phyloP scores from a whole-genome alignment of 2,113 vertebrate genomes.

The Leucosticte australis region DNA sequence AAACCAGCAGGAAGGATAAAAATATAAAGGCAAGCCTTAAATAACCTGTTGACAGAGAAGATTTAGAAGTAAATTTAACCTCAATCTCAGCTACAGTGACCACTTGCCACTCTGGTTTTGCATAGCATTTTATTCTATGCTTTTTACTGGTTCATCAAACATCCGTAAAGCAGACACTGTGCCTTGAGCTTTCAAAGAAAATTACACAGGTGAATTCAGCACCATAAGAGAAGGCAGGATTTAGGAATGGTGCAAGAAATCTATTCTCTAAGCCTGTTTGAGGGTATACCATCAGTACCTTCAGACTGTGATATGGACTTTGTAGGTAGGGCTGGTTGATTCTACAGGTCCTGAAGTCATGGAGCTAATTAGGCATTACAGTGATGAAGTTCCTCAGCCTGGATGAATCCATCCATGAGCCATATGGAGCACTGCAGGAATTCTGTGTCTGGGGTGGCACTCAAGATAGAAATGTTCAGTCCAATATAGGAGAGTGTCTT shows the following conservation, averaged over 20 bases:
- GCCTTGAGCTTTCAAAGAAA: neutral
- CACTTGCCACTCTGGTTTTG: neutral
- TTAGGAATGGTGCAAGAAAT: neutral
- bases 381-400: neutral
- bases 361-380: neutral
- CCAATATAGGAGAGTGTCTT: neutral
- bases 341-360: neutral
- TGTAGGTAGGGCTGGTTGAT: neutral
- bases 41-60: constrained; percentile 49
- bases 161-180: neutral
- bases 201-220: neutral
- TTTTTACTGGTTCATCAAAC: neutral
- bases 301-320: neutral
- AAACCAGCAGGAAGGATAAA: constrained; percentile 47
- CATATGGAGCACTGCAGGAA: neutral
- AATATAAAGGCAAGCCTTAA: constrained; percentile 44
- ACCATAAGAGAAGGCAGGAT: accelerated
- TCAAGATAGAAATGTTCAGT: neutral
- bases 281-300: neutral
- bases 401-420: neutral
- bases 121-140: neutral
- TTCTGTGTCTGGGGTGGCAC: neutral
- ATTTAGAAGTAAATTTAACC: constrained; percentile 20
- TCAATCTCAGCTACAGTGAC: neutral
- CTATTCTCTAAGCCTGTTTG: neutral